Evolutionary conservation across 2,113 vertebrate species (phyloP), one percentile per base, ranked within the genome.

Genomic region (Albula glossodonta): DNA sequence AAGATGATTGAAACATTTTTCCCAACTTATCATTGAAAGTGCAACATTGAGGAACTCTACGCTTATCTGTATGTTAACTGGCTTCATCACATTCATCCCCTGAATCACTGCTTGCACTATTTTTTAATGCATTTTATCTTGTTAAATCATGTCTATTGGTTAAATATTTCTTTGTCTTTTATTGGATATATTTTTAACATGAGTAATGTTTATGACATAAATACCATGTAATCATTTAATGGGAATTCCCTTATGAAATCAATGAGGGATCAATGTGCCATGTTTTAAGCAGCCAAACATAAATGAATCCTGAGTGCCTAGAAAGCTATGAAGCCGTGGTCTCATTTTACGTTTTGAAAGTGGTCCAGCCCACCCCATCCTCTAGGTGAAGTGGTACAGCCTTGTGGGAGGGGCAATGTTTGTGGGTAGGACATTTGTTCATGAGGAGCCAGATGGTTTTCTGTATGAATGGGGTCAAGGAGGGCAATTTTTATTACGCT

Each of bases 401-500:
- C 87, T 74, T 78, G 60, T 63, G 80, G 81, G 78, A 50, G 81
- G 82, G 57, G 81, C 15, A 19, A 50, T 83, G 48, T 66, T 83
- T 84, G 82, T 83, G 84, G 31, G 81, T 85, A 84, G 84, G 87
- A 77, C 87, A 86, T 88, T 88, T 88, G 87, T 80, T 87, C 86
- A 41, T 53, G 53, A 86, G 87, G 81, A 86, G 86, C 87, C 87
- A 88, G 87, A 88, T 86, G 87, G 87, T 83, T 83, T 85, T 80
- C 81, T n/a, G 84, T 81, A 74, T 88, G 82, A 86, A 88, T 80
- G 84, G 81, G 84, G 85, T 83, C 84, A 88, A 82, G 84, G 86
- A 84, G 84, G 77, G 51, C 87, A 86, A 53, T 57, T 48, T 86
- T 60, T 86, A 80, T 85, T 84, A 81, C 17, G 77, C 53, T 80